A percentile compares a stretch with the other conserved stretches of the same genome.
Conservation (phyloP, 23 tunicate genomes). For the Ciona savignyi region DNA sequence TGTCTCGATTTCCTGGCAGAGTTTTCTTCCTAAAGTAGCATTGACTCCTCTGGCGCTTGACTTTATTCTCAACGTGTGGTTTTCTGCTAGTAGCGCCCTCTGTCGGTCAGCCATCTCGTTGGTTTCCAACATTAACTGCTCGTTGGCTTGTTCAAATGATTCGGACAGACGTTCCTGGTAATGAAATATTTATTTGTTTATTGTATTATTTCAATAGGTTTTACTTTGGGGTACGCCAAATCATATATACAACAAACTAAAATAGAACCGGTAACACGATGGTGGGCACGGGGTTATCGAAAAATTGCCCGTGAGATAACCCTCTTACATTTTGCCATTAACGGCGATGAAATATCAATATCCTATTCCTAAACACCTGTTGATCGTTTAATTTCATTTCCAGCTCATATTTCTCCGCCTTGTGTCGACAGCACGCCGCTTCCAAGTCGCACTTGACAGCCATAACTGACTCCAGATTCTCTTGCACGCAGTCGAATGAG, state of each 20-base stretch:
- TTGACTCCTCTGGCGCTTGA: conserved; percentile 26
- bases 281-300: no score
- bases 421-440: conserved; percentile 17
- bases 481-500: conserved; percentile 25
- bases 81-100: conserved; percentile 23
- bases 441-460: conserved; percentile 29
- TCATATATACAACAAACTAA: no score
- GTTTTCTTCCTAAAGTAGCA: conserved; percentile 22
- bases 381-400: conserved; percentile 20
- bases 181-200: no score
- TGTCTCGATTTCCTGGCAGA: not conserved
- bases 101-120: conserved; percentile 45
- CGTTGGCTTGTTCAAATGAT: conserved; percentile 52
- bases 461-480: conserved; percentile 10
- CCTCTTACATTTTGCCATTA: no score
- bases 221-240: no score
- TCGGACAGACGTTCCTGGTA: conserved; percentile 34
- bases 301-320: no score
- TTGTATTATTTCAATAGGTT: no score
- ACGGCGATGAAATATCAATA: no score
- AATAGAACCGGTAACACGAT: no score
- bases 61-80: conserved; percentile 19
- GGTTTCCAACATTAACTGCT: conserved; percentile 50
- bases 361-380: conserved; percentile 16
- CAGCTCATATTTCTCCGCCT: conserved; percentile 20